These are phyloP conservation scores for Minunthozetes semirufus DNA, from an alignment of 2,888 invertebrate species.

Conservation along the genomic window DNA sequence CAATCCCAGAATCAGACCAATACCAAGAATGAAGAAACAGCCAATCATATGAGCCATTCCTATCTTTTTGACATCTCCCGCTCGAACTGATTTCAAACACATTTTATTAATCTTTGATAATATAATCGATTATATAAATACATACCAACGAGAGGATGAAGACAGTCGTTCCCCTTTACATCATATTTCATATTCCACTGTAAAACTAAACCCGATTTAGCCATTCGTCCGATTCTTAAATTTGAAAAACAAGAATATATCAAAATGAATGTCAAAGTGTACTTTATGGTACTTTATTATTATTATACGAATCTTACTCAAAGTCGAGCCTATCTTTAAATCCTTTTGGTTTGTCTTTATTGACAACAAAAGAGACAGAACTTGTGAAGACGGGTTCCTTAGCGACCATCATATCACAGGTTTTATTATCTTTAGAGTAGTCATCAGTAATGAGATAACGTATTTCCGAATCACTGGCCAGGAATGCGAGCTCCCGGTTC, in stretches of 20 bases:
- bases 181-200: slow-evolving; percentile 73
- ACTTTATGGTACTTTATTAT: not conserved
- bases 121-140: not conserved
- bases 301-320: slow-evolving; percentile 27
- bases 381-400: slow-evolving; percentile 35
- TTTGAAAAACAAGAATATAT: not conserved
- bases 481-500: slow-evolving; percentile 23
- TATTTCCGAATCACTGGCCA: slow-evolving; percentile 31
- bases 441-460: slow-evolving; percentile 31
- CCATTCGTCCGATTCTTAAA: slow-evolving; percentile 66
- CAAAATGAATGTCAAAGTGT: not conserved
- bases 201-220: slow-evolving; percentile 72
- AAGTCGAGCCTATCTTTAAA: slow-evolving; percentile 31
- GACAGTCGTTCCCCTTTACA: slow-evolving; percentile 72
- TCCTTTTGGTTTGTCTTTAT: slow-evolving; percentile 12
- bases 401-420: slow-evolving; percentile 32
- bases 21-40: slow-evolving; percentile 72
- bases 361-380: slow-evolving; percentile 32
- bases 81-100: slow-evolving; percentile 39
- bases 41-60: slow-evolving; percentile 87
- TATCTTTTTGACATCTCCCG: slow-evolving; percentile 69
- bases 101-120: not conserved
- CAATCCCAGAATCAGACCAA: slow-evolving; percentile 56
- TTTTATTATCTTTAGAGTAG: not conserved
- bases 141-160: slow-evolving; percentile 42